These are phyloP conservation scores for Mystacides longicornis DNA, from an alignment of 2,888 invertebrate species.

Conservation along the genomic window DNA sequence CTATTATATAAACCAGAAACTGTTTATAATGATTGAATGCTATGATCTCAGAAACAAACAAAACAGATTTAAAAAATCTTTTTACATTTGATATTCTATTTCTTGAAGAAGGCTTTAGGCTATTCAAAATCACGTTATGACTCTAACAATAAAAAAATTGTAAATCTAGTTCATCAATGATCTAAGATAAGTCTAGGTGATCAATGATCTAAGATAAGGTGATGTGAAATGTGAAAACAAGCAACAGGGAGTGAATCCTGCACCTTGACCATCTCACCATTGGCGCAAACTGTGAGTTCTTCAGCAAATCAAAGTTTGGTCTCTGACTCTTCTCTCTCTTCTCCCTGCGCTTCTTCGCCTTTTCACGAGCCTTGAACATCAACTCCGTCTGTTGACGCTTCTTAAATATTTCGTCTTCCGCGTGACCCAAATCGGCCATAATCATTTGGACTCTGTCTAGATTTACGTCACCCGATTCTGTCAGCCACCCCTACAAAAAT, in stretches of 20 bases:
- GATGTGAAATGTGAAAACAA: neutral
- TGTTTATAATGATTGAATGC: no score
- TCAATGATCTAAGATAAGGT: no score
- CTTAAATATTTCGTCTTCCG: slow-evolving; percentile 96
- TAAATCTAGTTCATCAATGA: no score
- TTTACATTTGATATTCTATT: no score
- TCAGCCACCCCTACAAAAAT: slow-evolving; percentile 74
- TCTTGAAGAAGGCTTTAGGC: no score
- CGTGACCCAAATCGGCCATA: slow-evolving; percentile 85
- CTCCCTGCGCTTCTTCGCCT: slow-evolving; percentile 55
- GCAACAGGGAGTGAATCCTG: slow-evolving; percentile 17
- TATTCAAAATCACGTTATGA: no score
- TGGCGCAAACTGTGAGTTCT: slow-evolving; percentile 73
- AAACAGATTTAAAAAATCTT: no score
- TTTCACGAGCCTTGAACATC: slow-evolving; percentile 70
- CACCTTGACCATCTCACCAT: slow-evolving; percentile 39
- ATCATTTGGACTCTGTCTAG: slow-evolving; percentile 91
- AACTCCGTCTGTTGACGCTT: slow-evolving; percentile 81
- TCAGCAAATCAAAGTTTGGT: slow-evolving; percentile 63
- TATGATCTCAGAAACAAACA: no score
- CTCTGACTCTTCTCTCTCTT: slow-evolving; percentile 48
- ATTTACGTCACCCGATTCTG: slow-evolving; percentile 90
- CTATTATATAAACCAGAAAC: no score
- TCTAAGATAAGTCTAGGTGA: no score
- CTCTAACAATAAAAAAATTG: no score